A percentile compares a stretch with the other conserved stretches of the same genome.
phyloP scores from a whole-genome alignment of 2,113 vertebrate genomes.

The Heterocephalus glaber region DNA sequence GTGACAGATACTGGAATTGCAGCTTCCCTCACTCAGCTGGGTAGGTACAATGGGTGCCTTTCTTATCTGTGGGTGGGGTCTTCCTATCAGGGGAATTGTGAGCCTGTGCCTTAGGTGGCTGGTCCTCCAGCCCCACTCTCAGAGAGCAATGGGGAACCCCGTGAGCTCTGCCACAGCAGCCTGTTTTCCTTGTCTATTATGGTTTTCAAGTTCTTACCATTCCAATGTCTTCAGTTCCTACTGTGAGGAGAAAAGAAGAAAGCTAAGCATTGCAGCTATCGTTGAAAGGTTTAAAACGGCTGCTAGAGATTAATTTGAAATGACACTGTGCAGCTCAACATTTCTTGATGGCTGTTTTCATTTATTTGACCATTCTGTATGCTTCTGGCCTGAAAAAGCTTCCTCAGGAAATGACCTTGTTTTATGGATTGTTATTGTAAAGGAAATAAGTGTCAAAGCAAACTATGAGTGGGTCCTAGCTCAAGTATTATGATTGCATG shows the following conservation, averaged over 20 bases:
- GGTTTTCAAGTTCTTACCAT: constrained; percentile 36
- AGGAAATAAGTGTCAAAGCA: constrained; percentile 78
- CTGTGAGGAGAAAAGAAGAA: constrained; percentile 62
- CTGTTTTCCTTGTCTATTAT: constrained; percentile 39
- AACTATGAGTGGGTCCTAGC: constrained; percentile 63
- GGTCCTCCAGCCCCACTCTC: not conserved
- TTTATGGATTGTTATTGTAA: constrained; percentile 78
- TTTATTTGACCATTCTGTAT: constrained; percentile 82
- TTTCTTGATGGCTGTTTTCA: constrained; percentile 79
- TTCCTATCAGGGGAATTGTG: constrained; percentile 76
- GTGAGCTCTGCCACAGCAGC: constrained; percentile 7
- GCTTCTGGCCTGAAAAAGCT: constrained; percentile 71
- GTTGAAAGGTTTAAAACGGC: constrained; percentile 62
- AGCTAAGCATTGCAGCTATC: constrained; percentile 40
- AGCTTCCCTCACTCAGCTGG: not conserved
- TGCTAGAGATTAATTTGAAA: constrained; percentile 81
- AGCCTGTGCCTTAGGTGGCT: not conserved
- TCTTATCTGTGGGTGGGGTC: constrained; percentile 78
- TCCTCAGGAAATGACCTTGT: constrained; percentile 73
- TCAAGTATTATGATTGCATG: constrained; percentile 58
- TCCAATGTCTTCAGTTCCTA: constrained; percentile 63
- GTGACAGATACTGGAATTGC: constrained; percentile 56
- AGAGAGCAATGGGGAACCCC: constrained; percentile 14
- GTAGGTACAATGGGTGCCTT: not conserved
- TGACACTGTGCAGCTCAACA: constrained; percentile 71